Evolutionary conservation across 2,113 vertebrate genomes (phyloP), one percentile per base, ranked within the genome.

Genomic region (Ciconia boyciana): DNA sequence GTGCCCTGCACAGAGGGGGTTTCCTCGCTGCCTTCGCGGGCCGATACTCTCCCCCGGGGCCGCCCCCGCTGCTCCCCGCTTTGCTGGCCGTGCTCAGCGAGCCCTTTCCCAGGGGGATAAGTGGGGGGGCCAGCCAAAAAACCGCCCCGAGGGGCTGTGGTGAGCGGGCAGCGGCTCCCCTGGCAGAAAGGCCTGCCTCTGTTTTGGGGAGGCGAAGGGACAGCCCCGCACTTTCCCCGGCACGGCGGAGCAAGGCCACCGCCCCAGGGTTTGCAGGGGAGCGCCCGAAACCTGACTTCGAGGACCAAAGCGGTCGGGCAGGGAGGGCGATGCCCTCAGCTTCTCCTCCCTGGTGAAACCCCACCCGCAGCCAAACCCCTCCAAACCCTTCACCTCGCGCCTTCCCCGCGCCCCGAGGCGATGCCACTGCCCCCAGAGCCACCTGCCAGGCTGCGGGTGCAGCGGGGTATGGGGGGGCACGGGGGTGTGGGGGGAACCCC

Each of bases 381-480:
- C 24, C 7, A 32, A 69, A 51, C 16, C 28, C 62, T 62, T 51
- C 18, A 24, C 24, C 19, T 6, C 4, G 15, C 28, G 22, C 36
- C 20, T 78, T 83, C 19, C 51, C 26, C 0, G 0, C 69, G 32
- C 5, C 13, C 28, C 4, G 1, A 28, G 15, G 32, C 1, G 1
- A 60, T 48, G n/a, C 16, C 39, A n/a, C 28, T 66, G 31, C 21
- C 60, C 58, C 36, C 70, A 87, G 48, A 87, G 65, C 51, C 85
- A 81, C 48, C 48, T 81, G 68, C 46, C 32, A 60, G 41, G 44
- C 68, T 81, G 43, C 0, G 10, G 31, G 36, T 39, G 48, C 44
- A 87, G 13, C 26, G 5, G 5, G 68, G 11, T 1, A 7, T 16
- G 13, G n/a, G 14, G 5, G 19, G 0, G 2, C 0, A 1, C 3